Evolutionary conservation across 2,113 vertebrate genomes (phyloP).

Genomic region (Malurus alboscapulatus): DNA sequence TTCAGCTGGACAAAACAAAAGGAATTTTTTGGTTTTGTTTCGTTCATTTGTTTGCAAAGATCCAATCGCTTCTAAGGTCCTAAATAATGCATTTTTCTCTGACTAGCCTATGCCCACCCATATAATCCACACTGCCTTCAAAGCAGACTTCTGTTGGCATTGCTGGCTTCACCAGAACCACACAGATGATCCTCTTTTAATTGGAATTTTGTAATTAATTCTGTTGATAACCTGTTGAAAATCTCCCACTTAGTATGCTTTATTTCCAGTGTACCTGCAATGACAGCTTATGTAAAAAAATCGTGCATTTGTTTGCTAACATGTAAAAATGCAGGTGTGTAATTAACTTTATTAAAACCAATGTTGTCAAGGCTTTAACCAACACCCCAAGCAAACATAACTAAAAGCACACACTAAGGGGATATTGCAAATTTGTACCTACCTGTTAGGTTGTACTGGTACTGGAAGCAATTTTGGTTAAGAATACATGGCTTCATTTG

Average conservation of each 20-base stretch:
- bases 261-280: not conserved
- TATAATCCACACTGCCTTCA: not conserved
- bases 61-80: not conserved
- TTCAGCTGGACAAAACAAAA: not conserved
- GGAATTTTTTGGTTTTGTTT: not conserved
- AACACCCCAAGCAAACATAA: not conserved
- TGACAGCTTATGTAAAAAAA: not conserved
- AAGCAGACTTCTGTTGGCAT: not conserved
- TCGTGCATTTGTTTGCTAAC: not conserved
- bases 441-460: slow-evolving; percentile 90
- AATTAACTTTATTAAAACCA: not conserved
- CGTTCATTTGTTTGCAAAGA: not conserved
- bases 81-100: slow-evolving; percentile 7
- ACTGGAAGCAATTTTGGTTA: slow-evolving; percentile 92
- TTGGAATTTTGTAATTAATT: not conserved
- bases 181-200: not conserved
- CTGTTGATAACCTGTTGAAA: not conserved
- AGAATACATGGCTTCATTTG: slow-evolving; percentile 85
- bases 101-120: not conserved
- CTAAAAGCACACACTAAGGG: not conserved
- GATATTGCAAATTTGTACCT: not conserved
- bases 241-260: not conserved
- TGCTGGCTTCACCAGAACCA: not conserved
- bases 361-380: not conserved
- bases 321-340: not conserved